These are phyloP conservation scores for Rhadinocentrus ornatus DNA, from an alignment of 2,797 vertebrate genomes.

Conservation along the genomic window DNA sequence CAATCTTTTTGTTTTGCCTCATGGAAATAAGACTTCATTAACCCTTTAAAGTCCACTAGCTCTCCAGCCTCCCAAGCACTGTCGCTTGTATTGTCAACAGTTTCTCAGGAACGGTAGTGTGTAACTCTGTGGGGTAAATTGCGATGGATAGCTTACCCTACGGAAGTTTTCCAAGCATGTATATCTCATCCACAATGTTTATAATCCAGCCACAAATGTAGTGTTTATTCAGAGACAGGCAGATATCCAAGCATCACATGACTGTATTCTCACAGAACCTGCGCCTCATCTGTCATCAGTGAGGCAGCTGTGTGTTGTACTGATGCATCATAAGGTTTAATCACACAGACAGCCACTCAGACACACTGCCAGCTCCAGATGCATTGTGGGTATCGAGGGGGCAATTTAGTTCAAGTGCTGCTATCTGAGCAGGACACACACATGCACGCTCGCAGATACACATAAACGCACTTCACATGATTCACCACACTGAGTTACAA, in stretches of 20 bases:
- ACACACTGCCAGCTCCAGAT: constrained; percentile 71
- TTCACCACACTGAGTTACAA: constrained; percentile 66
- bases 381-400: constrained; percentile 71
- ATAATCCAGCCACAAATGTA: too few relatives aligned
- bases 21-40: too few relatives aligned
- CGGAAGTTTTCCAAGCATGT: too few relatives aligned
- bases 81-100: too few relatives aligned
- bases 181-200: too few relatives aligned
- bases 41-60: too few relatives aligned
- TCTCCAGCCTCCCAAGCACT: too few relatives aligned
- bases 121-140: too few relatives aligned
- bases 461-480: constrained; percentile 42
- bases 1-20: too few relatives aligned
- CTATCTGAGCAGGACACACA: constrained; percentile 46
- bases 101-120: too few relatives aligned
- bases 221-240: too few relatives aligned
- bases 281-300: not conserved
- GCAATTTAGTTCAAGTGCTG: constrained; percentile 69
- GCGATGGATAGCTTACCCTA: too few relatives aligned
- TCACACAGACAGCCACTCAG: constrained; percentile 55
- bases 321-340: constrained; percentile 47
- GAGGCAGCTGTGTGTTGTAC: constrained; percentile 45
- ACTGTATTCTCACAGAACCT: not conserved
- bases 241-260: not conserved
- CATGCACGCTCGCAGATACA: constrained; percentile 7